Conservation (phyloP, 2,797 vertebrate species). For the Lagodon rhomboides region DNA sequence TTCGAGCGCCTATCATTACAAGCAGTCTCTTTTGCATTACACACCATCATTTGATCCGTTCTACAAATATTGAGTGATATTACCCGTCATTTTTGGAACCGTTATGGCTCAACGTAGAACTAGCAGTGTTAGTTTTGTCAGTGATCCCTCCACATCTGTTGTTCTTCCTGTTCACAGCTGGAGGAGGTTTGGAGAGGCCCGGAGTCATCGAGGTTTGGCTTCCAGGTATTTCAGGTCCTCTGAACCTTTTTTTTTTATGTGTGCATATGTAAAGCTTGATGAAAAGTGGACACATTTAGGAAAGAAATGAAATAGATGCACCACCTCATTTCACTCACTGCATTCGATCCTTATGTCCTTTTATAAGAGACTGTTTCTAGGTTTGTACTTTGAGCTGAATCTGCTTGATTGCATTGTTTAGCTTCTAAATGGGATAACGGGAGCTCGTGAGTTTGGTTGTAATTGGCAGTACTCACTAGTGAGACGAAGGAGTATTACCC, state of each 20-base stretch:
- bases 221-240: background rate
- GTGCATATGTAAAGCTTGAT: background rate
- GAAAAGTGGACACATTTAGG: background rate
- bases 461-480: constrained; percentile 20
- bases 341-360: background rate
- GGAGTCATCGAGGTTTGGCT: background rate
- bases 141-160: background rate
- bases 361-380: background rate
- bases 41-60: background rate
- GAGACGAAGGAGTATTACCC: constrained; percentile 1
- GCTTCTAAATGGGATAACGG: constrained; percentile 14
- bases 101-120: background rate
- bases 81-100: background rate
- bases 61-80: background rate
- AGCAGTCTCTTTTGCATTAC: background rate
- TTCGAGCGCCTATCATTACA: too few relatives aligned
- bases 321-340: background rate
- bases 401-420: constrained; percentile 15
- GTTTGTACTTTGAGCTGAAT: constrained; percentile 16
- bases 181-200: background rate
- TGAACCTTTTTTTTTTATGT: background rate
- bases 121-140: background rate
- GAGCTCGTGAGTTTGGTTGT: constrained; percentile 15
- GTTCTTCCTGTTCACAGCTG: background rate
- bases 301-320: background rate